These are phyloP conservation scores for Smutsia gigantea DNA, from an alignment of 2,797 vertebrate species.

Conservation along the genomic window DNA sequence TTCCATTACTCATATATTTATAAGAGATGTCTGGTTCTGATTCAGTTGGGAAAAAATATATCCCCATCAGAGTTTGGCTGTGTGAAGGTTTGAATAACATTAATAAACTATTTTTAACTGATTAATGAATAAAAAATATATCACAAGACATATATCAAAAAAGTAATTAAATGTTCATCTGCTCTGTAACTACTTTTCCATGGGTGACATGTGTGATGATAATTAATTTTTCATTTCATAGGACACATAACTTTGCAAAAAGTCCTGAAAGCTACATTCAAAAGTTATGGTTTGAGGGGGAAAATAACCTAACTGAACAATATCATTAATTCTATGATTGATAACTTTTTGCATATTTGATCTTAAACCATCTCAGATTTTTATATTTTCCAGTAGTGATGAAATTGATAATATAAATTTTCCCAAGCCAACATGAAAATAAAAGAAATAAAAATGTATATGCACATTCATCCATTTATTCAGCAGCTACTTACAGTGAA, in stretches of 20 bases:
- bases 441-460: neutral
- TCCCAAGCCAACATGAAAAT: neutral
- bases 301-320: neutral
- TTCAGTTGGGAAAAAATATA: slow-evolving; percentile 33
- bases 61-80: neutral
- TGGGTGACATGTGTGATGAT: slow-evolving; percentile 58
- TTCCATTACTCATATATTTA: neutral
- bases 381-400: neutral
- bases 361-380: neutral
- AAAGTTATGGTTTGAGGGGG: neutral
- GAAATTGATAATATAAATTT: neutral
- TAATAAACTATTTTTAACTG: slow-evolving; percentile 55
- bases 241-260: slow-evolving; percentile 14
- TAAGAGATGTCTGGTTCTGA: slow-evolving; percentile 1
- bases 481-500: neutral
- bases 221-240: slow-evolving; percentile 67
- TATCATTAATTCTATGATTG: neutral
- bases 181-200: slow-evolving; percentile 48
- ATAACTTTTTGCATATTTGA: slow-evolving; percentile 13
- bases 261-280: slow-evolving; percentile 30
- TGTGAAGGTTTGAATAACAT: neutral
- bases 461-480: neutral
- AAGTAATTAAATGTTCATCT: slow-evolving; percentile 57
- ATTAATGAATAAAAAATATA: slow-evolving; percentile 56
- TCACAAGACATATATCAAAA: slow-evolving; percentile 28